These are phyloP conservation scores for Tethea ocularis DNA, from an alignment of 2,888 invertebrate genomes.

Conservation along the genomic window DNA sequence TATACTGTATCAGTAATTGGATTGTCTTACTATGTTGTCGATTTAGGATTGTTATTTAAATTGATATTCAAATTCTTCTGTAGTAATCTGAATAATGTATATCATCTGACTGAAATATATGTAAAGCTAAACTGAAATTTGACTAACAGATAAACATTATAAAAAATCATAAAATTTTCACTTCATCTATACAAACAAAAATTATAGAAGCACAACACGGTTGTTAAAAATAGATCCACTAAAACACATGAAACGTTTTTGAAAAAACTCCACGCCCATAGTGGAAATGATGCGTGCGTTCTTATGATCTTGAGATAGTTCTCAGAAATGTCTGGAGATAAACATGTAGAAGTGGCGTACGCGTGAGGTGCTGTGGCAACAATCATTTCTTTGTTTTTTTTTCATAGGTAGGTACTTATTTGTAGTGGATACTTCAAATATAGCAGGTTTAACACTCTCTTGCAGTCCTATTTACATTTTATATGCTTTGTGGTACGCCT, in stretches of 20 bases:
- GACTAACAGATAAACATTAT: too few species aligned
- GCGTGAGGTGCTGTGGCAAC: slow-evolving; percentile 12
- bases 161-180: background rate
- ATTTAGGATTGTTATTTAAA: too few species aligned
- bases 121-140: too few species aligned
- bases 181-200: background rate
- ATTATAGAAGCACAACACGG: background rate
- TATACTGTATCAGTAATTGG: too few species aligned
- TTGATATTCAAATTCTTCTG: too few species aligned
- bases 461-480: background rate
- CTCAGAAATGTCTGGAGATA: slow-evolving; percentile 5
- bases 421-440: background rate
- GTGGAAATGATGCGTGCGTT: slow-evolving; percentile 28
- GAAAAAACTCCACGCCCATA: slow-evolving; percentile 24
- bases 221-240: slow-evolving; percentile 1
- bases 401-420: background rate
- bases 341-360: slow-evolving; percentile 1
- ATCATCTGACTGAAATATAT: too few species aligned
- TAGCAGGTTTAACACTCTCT: background rate
- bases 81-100: too few species aligned
- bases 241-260: slow-evolving; percentile 30
- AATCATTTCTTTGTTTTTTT: slow-evolving; percentile 13
- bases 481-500: too few species aligned
- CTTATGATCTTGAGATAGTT: slow-evolving; percentile 17
- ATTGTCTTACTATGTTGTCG: too few species aligned